These are phyloP conservation scores for Cephus cinctus DNA, from an alignment of 1,140 invertebrate genomes.

Conservation along the genomic window DNA sequence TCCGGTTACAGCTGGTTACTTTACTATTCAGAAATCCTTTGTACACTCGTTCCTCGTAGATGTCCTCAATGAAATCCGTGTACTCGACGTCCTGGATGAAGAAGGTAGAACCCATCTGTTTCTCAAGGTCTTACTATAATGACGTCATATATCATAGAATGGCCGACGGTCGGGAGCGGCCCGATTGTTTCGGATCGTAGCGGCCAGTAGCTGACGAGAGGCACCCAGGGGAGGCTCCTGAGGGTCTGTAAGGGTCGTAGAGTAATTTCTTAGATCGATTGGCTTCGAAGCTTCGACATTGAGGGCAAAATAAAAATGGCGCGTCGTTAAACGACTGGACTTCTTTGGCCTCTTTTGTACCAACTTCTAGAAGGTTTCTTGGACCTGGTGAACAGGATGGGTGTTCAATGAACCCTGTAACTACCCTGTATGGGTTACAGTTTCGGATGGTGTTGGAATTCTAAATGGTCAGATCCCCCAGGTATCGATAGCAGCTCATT, in stretches of 20 bases:
- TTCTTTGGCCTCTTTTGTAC: too few species aligned
- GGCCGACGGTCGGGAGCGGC: conserved; percentile 2
- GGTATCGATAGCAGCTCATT: neutral
- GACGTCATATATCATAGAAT: conserved; percentile 5
- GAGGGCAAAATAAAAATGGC: neutral
- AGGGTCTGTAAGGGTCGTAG: neutral
- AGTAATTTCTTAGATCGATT: neutral
- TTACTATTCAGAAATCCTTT: too few species aligned
- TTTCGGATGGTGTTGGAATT: too few species aligned
- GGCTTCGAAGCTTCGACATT: neutral
- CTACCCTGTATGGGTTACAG: neutral
- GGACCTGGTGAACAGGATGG: neutral
- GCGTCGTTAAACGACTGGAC: neutral
- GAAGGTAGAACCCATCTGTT: conserved; percentile 4
- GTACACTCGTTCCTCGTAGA: too few species aligned
- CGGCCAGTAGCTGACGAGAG: conserved; percentile 2
- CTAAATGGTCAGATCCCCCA: neutral
- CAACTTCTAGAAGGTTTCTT: neutral
- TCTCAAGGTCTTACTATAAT: conserved; percentile 6
- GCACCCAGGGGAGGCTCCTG: neutral
- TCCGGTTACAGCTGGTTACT: neutral
- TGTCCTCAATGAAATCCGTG: too few species aligned
- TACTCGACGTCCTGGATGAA: too few species aligned
- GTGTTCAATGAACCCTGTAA: neutral
- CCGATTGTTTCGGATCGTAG: conserved; percentile 4